Evolutionary conservation across 2,113 vertebrate genomes (phyloP).

Genomic region (Brevimyrus niger): DNA sequence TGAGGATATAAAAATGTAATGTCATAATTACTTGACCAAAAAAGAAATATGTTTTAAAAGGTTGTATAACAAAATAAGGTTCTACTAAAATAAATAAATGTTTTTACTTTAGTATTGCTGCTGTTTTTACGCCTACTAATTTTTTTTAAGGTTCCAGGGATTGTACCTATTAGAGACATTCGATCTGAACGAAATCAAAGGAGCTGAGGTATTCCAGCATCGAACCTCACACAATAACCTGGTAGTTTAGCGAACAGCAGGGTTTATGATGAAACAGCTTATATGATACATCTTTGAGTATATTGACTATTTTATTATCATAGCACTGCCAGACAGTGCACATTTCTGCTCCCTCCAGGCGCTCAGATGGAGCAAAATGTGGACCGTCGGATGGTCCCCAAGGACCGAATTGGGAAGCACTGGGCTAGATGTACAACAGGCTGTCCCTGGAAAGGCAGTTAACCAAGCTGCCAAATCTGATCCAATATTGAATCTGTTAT

Average conservation of each 20-base stretch:
- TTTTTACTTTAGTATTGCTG: background rate
- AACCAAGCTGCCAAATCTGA: conserved; percentile 34
- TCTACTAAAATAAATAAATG: background rate
- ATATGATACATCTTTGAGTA: background rate
- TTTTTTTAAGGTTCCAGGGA: conserved; percentile 12
- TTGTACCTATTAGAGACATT: conserved; percentile 7
- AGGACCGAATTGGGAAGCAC: background rate
- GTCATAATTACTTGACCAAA: background rate
- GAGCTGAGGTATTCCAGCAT: background rate
- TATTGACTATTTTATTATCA: background rate
- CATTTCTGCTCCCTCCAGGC: no score
- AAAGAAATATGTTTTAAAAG: background rate
- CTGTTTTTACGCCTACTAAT: background rate
- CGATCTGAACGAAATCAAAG: conserved; percentile 8
- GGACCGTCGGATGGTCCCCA: background rate
- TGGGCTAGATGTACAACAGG: conserved; percentile 10
- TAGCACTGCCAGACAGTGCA: no score
- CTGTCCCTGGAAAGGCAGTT: background rate
- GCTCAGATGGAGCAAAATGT: background rate
- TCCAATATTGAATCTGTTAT: conserved; percentile 30
- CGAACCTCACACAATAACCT: background rate
- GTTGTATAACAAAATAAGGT: background rate
- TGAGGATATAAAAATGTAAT: background rate
- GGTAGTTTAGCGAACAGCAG: background rate
- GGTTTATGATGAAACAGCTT: background rate